A percentile compares a stretch with the other conserved stretches of the same genome.
These are phyloP conservation scores for Lacerta agilis DNA, from an alignment of 2,797 vertebrate genomes.

Conservation along the genomic window DNA sequence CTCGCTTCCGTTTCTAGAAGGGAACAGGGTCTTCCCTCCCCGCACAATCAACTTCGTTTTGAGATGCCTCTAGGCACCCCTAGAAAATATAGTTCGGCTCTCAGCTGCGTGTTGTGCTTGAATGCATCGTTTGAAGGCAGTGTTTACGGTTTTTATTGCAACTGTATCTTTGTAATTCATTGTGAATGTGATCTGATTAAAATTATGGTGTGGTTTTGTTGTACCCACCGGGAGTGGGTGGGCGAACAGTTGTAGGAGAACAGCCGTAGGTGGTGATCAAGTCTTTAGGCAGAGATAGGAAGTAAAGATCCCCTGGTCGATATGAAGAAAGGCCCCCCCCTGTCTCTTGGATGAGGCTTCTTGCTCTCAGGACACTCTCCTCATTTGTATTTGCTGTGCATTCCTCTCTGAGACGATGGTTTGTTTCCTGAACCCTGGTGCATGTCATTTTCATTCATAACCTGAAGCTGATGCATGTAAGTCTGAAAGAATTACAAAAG, in stretches of 20 bases:
- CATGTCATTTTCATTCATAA: not conserved
- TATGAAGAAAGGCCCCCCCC: accelerated
- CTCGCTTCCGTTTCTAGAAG: no score
- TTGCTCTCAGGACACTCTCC: not conserved
- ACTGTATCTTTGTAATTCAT: not conserved
- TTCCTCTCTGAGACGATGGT: not conserved
- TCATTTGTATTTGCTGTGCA: not conserved
- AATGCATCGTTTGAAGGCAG: no score
- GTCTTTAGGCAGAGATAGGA: not conserved
- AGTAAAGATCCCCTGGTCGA: not conserved
- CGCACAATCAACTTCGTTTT: not conserved
- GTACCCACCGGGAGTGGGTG: no score
- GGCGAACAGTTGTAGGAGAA: no score
- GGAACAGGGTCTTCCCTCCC: not conserved
- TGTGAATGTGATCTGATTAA: not conserved
- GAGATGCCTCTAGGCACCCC: not conserved
- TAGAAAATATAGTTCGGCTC: not conserved
- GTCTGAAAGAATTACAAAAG: not conserved
- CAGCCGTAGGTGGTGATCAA: no score
- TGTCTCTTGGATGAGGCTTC: not conserved
- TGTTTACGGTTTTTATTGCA: not conserved
- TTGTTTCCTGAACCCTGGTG: not conserved
- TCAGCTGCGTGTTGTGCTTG: not conserved
- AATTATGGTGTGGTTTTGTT: not conserved
- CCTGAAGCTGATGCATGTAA: not conserved